Percentiles rank a stretch among this genome's conserved stretches.
These are phyloP conservation scores for Lasioglossum calceatum DNA, from an alignment of 2,888 invertebrate genomes.

Conservation along the genomic window DNA sequence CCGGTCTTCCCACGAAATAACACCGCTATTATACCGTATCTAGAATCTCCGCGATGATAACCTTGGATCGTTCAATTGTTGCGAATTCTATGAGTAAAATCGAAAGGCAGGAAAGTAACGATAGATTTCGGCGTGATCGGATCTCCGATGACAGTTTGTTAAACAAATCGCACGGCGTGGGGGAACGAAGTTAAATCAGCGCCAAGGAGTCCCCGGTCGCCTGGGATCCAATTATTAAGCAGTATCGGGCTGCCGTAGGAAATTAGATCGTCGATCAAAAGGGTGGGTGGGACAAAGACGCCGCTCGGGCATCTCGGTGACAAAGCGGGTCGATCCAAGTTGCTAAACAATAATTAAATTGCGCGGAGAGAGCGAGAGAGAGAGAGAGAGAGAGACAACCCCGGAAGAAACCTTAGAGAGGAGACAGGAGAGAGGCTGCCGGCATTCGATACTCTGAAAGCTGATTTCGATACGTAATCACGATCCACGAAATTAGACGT, in stretches of 20 bases:
- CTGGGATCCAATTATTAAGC: constrained; percentile 55
- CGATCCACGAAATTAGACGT: constrained; percentile 15
- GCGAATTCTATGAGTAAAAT: not conserved
- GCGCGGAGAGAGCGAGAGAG: not conserved
- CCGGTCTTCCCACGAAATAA: not conserved
- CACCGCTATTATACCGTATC: not conserved
- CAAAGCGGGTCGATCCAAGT: constrained; percentile 54
- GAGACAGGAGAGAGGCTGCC: not conserved
- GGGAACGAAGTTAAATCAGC: constrained; percentile 44
- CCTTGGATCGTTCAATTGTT: not conserved
- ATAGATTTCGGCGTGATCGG: not conserved
- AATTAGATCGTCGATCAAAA: constrained; percentile 60
- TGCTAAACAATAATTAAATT: constrained; percentile 63
- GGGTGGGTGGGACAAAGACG: constrained; percentile 43
- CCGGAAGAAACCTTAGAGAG: not conserved
- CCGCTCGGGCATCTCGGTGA: constrained; percentile 38
- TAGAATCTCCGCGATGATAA: not conserved
- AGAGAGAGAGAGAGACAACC: not conserved
- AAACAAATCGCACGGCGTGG: constrained; percentile 26
- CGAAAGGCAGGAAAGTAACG: not conserved
- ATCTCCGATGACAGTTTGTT: constrained; percentile 21
- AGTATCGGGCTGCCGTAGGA: constrained; percentile 53
- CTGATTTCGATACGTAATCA: constrained; percentile 35
- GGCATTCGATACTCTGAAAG: constrained; percentile 29
- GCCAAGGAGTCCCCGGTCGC: constrained; percentile 10